phyloP scores from a whole-genome alignment of 2,113 vertebrate genomes.

The Tetrao urogallus region DNA sequence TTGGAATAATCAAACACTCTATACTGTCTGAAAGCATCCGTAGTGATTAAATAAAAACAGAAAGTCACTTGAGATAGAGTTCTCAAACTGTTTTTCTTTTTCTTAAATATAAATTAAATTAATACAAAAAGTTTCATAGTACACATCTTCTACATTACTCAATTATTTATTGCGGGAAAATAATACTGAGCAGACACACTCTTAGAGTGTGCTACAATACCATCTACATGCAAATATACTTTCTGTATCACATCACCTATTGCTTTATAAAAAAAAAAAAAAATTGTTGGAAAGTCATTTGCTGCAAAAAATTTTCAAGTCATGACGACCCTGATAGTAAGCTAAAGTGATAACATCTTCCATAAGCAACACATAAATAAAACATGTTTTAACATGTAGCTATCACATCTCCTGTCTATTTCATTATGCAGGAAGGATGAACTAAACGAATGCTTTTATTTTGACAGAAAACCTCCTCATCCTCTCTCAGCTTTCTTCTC shows the following conservation, averaged over 20 bases:
- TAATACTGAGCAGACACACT: background rate
- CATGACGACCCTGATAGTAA: slow-evolving; percentile 24
- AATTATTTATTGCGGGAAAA: background rate
- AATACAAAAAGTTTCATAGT: background rate
- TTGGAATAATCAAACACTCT: background rate
- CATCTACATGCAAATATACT: background rate
- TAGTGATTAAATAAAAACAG: background rate
- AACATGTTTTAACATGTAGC: slow-evolving; percentile 48
- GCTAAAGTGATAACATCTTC: slow-evolving; percentile 38
- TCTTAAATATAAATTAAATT: background rate
- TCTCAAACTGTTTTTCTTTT: background rate
- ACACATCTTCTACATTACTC: background rate
- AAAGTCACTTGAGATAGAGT: background rate
- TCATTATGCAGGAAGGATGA: slow-evolving; percentile 34
- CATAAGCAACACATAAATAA: slow-evolving; percentile 55
- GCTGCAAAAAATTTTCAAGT: slow-evolving; percentile 10
- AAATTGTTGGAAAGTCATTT: background rate
- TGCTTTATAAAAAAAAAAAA: background rate
- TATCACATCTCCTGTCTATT: slow-evolving; percentile 45
- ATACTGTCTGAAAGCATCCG: background rate
- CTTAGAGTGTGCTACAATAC: background rate
- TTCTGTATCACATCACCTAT: background rate
- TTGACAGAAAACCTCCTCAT: slow-evolving; percentile 72
- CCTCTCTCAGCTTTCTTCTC: slow-evolving; percentile 76
- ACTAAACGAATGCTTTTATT: slow-evolving; percentile 77